Evolutionary conservation across 2,888 invertebrate species (phyloP).

Genomic region (Itoplectis maculator): DNA sequence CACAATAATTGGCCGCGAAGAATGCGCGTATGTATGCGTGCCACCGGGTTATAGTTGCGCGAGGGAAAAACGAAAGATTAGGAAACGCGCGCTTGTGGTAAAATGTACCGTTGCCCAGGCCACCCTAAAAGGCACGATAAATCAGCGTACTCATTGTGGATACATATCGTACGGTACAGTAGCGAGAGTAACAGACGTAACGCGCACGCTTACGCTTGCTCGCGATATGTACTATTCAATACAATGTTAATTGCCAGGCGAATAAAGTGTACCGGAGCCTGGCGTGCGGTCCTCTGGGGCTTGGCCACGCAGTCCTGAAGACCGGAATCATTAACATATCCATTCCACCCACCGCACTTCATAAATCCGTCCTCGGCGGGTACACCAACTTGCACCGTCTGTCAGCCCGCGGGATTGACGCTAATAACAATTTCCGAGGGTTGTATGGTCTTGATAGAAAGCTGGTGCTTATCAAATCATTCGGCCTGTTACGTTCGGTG

Average conservation of each 20-base stretch:
- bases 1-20: constrained; percentile 76
- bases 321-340: constrained; percentile 54
- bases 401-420: constrained; percentile 21
- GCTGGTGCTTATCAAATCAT: constrained; percentile 21
- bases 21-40: constrained; percentile 67
- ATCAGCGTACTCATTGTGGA: constrained; percentile 69
- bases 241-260: constrained; percentile 77
- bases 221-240: constrained; percentile 20
- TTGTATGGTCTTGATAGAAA: constrained; percentile 12
- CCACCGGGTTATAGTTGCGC: constrained; percentile 57
- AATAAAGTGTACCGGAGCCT: constrained; percentile 18
- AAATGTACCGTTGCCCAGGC: constrained; percentile 46
- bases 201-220: constrained; percentile 17
- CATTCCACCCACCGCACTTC: constrained; percentile 23
- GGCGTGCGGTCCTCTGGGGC: constrained; percentile 42
- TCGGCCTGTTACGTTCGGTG: constrained; percentile 1
- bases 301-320: background rate
- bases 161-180: constrained; percentile 19
- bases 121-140: constrained; percentile 73
- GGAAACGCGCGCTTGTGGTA: constrained; percentile 32
- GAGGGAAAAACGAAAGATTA: constrained; percentile 68
- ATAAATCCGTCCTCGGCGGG: constrained; percentile 8
- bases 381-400: background rate
- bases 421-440: constrained; percentile 23
- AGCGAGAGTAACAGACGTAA: constrained; percentile 45